Percentiles rank a stretch among this genome's conserved stretches.
Evolutionary conservation across 2,888 invertebrate genomes (phyloP).

Genomic region (Xylota sylvarum): DNA sequence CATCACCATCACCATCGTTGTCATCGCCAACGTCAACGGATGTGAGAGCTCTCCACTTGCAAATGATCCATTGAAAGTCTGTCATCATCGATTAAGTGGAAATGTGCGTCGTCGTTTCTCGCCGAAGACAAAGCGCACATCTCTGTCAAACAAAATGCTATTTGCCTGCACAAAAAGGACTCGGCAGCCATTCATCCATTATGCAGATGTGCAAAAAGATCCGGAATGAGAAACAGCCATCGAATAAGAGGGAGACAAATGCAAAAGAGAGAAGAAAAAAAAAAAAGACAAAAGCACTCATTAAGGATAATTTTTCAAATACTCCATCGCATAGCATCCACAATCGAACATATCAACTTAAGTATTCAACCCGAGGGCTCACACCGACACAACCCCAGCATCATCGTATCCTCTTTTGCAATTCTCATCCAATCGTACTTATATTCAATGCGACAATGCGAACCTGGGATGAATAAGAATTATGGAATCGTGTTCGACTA

Average conservation of each 20-base stretch:
- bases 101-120: constrained; percentile 65
- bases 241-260: background rate
- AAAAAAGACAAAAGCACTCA: constrained; percentile 70
- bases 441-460: constrained; percentile 72
- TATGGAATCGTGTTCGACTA: constrained; percentile 67
- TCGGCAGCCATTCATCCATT: constrained; percentile 65
- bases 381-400: constrained; percentile 23
- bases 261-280: constrained; percentile 25
- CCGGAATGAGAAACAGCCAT: constrained; percentile 16
- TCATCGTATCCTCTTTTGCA: constrained; percentile 47
- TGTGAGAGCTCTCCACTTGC: constrained; percentile 53
- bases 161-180: constrained; percentile 59
- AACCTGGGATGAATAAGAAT: constrained; percentile 77
- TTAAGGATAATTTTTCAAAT: constrained; percentile 77
- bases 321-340: constrained; percentile 70
- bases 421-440: constrained; percentile 72
- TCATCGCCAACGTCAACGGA: constrained; percentile 57
- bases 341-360: constrained; percentile 76
- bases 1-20: constrained; percentile 21
- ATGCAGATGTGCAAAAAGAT: constrained; percentile 66
- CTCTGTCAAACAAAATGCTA: constrained; percentile 50
- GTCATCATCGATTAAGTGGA: constrained; percentile 72
- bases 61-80: constrained; percentile 69
- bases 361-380: constrained; percentile 70
- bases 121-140: constrained; percentile 45